phyloP scores from a whole-genome alignment of 2,113 vertebrate species.

The Equus przewalskii region DNA sequence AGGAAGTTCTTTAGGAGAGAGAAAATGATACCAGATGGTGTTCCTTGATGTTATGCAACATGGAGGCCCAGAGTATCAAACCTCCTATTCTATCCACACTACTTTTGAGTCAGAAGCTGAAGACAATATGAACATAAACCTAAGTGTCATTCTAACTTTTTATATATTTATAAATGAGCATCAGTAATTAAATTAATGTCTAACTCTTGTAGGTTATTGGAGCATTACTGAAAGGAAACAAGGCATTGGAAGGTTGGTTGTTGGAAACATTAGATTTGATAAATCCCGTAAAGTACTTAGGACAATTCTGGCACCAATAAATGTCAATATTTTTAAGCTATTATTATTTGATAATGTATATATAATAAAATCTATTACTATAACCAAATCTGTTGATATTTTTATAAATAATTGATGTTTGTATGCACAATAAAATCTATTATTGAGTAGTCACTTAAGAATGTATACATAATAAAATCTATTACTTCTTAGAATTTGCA shows the following conservation, averaged over 20 bases:
- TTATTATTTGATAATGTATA: neutral
- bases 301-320: neutral
- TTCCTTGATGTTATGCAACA: neutral
- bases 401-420: neutral
- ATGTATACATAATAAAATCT: neutral
- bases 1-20: neutral
- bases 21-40: neutral
- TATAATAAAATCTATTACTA: neutral
- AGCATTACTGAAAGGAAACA: neutral
- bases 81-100: rapidly evolving
- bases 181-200: neutral
- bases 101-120: neutral
- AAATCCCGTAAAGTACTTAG: neutral
- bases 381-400: neutral
- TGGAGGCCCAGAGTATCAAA: neutral
- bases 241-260: neutral
- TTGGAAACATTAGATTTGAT: neutral
- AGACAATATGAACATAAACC: neutral
- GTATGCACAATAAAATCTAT: neutral
- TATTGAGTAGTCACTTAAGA: neutral
- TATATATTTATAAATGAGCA: neutral
- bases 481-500: neutral
- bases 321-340: neutral
- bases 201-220: neutral
- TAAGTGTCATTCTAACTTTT: neutral